A percentile compares a stretch with the other conserved stretches of the same genome.
These are phyloP conservation scores for Apeltes quadracus DNA, from an alignment of 2,113 vertebrate species.

Conservation along the genomic window DNA sequence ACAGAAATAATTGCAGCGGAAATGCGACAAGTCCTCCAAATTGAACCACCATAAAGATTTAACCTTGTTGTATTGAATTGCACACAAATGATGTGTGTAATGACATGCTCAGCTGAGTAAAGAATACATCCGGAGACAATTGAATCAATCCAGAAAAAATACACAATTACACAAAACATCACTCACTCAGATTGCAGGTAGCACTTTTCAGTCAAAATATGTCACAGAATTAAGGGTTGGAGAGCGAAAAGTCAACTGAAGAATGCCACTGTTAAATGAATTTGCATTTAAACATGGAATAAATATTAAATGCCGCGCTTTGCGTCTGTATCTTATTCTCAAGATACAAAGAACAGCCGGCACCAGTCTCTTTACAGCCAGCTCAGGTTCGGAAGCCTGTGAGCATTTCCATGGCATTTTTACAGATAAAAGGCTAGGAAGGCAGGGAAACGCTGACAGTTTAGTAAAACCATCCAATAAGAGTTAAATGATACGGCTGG, in stretches of 20 bases:
- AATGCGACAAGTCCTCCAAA: constrained; percentile 49
- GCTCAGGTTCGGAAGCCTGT: constrained; percentile 66
- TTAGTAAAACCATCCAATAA: constrained; percentile 75
- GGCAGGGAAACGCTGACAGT: constrained; percentile 70
- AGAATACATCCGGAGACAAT: constrained; percentile 68
- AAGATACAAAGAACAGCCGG: constrained; percentile 46
- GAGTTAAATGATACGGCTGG: constrained; percentile 73
- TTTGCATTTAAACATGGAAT: constrained; percentile 30
- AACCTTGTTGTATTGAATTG: constrained; percentile 66
- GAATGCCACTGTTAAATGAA: constrained; percentile 24
- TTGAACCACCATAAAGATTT: constrained; percentile 61
- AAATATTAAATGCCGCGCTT: constrained; percentile 45
- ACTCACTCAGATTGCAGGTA: constrained; percentile 22
- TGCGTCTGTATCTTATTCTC: constrained; percentile 46
- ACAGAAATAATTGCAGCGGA: constrained; percentile 60
- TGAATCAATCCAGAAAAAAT: constrained; percentile 65
- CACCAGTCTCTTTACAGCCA: constrained; percentile 36
- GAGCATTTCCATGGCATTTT: constrained; percentile 73
- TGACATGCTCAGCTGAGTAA: constrained; percentile 65
- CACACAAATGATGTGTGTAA: constrained; percentile 67
- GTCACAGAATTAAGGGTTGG: constrained; percentile 11
- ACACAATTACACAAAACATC: constrained; percentile 59
- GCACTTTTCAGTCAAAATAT: constrained; percentile 15
- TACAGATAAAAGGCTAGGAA: constrained; percentile 71
- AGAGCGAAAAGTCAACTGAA: constrained; percentile 24